Conservation (phyloP, 2,888 invertebrate genomes). For the Eilema griseolum region DNA sequence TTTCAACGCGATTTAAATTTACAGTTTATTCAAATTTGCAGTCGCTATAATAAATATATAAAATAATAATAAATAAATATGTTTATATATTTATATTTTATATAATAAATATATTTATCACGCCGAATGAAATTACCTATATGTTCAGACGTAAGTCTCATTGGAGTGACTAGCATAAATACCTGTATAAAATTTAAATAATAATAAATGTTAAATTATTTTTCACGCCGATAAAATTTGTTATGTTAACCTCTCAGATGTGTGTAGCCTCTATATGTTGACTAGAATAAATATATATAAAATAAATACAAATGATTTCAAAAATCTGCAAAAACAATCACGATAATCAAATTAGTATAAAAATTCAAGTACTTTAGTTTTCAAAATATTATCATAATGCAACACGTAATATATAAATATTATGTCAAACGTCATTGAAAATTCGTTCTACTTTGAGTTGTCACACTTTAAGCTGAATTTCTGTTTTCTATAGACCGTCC, state of each 20-base stretch:
- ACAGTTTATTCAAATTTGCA: too few relatives aligned
- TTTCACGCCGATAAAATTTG: neutral
- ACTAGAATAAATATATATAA: neutral
- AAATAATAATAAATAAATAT: neutral
- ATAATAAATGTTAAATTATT: neutral
- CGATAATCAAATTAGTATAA: too few relatives aligned
- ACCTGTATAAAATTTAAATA: neutral
- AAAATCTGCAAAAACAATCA: neutral
- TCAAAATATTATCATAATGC: neutral
- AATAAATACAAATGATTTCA: neutral
- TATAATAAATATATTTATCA: too few relatives aligned
- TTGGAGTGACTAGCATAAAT: neutral
- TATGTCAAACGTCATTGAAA: neutral
- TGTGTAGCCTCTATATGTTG: neutral
- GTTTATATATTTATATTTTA: too few relatives aligned
- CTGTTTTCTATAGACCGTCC: neutral
- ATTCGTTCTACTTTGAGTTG: neutral
- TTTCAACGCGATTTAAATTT: too few relatives aligned
- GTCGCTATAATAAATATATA: too few relatives aligned
- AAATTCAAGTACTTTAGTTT: neutral
- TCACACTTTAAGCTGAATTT: neutral
- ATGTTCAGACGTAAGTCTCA: neutral
- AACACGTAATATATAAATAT: neutral
- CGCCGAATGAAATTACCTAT: too few relatives aligned
- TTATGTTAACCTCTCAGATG: neutral